These are phyloP conservation scores for Hemiscyllium ocellatum DNA, from an alignment of 2,113 vertebrate genomes.

Conservation along the genomic window DNA sequence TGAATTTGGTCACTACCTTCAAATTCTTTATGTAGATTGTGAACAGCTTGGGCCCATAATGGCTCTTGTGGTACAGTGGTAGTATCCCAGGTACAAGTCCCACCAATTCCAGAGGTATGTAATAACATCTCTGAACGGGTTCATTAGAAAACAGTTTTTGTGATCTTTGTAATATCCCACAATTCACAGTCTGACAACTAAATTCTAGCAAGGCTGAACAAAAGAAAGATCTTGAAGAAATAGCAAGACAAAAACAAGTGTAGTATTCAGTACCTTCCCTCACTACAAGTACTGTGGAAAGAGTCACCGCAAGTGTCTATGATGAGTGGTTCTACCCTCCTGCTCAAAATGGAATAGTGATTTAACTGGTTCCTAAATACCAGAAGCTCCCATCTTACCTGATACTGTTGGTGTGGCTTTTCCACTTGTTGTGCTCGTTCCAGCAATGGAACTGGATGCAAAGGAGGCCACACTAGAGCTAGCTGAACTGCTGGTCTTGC, in stretches of 20 bases:
- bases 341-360: not conserved
- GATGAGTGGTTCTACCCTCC: not conserved
- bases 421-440: slow-evolving; percentile 55
- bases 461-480: slow-evolving; percentile 66
- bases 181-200: too few relatives aligned
- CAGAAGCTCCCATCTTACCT: slow-evolving; percentile 55
- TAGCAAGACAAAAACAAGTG: not conserved
- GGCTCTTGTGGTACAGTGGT: too few relatives aligned
- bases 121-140: too few relatives aligned
- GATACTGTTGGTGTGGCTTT: slow-evolving; percentile 70
- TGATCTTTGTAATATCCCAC: too few relatives aligned
- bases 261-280: too few relatives aligned
- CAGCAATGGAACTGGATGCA: slow-evolving; percentile 50
- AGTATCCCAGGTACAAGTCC: too few relatives aligned
- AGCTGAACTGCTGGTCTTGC: slow-evolving; percentile 51
- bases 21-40: too few relatives aligned
- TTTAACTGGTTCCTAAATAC: not conserved
- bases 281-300: not conserved
- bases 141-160: too few relatives aligned
- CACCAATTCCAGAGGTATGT: too few relatives aligned
- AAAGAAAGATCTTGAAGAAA: not conserved
- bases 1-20: too few relatives aligned
- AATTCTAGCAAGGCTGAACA: not conserved
- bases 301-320: not conserved
- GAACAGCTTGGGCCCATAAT: too few relatives aligned